These are phyloP conservation scores for Astreopora myriophthalma DNA, from an alignment of 64 coral and sea anemone species.

Conservation along the genomic window DNA sequence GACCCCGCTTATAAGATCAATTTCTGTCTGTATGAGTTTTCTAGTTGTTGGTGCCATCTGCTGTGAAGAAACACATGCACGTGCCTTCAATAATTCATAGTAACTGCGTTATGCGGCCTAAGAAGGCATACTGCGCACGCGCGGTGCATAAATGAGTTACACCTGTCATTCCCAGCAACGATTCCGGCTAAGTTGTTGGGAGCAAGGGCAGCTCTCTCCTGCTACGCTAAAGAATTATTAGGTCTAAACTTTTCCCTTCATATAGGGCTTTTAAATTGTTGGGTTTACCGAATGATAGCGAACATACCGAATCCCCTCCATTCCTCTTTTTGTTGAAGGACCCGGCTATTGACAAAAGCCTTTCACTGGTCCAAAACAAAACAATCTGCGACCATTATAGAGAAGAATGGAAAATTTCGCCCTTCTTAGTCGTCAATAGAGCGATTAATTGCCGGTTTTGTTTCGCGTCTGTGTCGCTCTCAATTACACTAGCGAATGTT, in stretches of 20 bases:
- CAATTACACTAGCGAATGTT: conserved; percentile 23
- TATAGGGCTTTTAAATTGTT: not conserved
- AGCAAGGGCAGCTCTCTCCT: not conserved
- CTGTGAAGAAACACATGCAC: not conserved
- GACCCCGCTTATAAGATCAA: conserved; percentile 28
- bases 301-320: not conserved
- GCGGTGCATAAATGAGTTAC: conserved; percentile 8
- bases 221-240: not conserved
- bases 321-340: conserved; percentile 17
- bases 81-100: conserved; percentile 53
- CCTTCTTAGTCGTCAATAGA: conserved; percentile 36
- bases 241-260: not conserved
- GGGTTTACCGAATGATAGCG: not conserved
- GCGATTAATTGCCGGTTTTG: conserved; percentile 46
- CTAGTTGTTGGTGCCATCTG: conserved; percentile 46
- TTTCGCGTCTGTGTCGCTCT: conserved; percentile 34
- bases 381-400: conserved; percentile 4
- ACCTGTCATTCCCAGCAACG: conserved; percentile 49
- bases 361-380: conserved; percentile 22
- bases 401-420: conserved; percentile 34
- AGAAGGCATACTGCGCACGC: not conserved
- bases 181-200: not conserved
- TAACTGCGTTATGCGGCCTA: conserved; percentile 5
- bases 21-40: conserved; percentile 45
- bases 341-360: conserved; percentile 12